Conservation (phyloP, 2,797 vertebrate genomes). For the Parotocinclus haroldoi region DNA sequence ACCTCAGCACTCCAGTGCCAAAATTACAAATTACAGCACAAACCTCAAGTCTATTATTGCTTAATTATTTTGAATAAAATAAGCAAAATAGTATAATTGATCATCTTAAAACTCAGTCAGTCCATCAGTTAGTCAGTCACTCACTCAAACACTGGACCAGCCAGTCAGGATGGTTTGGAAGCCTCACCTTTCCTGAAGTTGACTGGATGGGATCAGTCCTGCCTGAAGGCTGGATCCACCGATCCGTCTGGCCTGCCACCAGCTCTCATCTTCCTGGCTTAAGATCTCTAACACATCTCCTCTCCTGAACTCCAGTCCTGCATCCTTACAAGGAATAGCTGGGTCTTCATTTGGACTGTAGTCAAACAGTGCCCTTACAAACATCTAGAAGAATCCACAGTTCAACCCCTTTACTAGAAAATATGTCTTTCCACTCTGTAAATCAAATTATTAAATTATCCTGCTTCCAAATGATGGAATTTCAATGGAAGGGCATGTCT, state of each 20-base stretch:
- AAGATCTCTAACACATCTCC: constrained; percentile 90
- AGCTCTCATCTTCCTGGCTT: constrained; percentile 85
- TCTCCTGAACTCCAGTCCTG: constrained; percentile 81
- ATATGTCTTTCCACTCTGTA: neutral
- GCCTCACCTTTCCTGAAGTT: constrained; percentile 88
- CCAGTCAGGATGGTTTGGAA: no score
- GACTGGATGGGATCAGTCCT: constrained; percentile 86
- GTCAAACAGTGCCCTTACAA: constrained; percentile 87
- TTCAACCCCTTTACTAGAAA: neutral
- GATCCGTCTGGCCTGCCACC: constrained; percentile 89
- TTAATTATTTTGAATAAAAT: no score
- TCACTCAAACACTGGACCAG: no score
- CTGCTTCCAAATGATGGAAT: neutral
- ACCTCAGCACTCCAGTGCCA: no score
- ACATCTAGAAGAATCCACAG: constrained; percentile 72
- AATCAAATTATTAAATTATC: constrained; percentile 21
- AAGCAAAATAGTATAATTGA: no score
- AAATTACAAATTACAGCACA: no score
- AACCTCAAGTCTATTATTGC: no score
- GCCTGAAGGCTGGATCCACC: constrained; percentile 73
- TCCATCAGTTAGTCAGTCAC: no score
- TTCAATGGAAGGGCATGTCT: neutral
- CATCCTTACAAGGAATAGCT: constrained; percentile 86
- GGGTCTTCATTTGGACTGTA: constrained; percentile 85
- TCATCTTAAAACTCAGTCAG: no score